Percentiles rank a stretch among this genome's conserved stretches.
Conservation (phyloP, 1,140 invertebrate genomes). For the Spodoptera frugiperda region DNA sequence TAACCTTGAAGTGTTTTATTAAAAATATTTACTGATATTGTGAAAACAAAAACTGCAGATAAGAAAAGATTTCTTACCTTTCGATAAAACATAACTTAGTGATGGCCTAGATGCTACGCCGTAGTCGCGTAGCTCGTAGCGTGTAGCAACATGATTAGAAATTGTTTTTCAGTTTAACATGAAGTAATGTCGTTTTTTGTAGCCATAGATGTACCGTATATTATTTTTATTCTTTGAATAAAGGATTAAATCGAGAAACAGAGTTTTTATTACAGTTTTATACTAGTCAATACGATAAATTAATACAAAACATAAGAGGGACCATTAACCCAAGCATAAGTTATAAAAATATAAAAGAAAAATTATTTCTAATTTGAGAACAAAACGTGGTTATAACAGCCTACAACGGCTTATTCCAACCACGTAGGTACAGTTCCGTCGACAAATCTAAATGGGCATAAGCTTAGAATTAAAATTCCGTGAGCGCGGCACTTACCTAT, state of each 20-base stretch:
- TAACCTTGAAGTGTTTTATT: too few species aligned
- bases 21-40: too few species aligned
- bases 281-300: too few species aligned
- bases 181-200: too few species aligned
- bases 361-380: conserved; percentile 14
- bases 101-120: background rate
- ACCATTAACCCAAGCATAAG: background rate
- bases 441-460: conserved; percentile 72
- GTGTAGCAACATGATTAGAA: background rate
- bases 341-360: conserved; percentile 16
- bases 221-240: too few species aligned
- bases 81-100: too few species aligned
- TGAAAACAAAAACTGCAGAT: too few species aligned
- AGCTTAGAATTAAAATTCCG: conserved; percentile 73
- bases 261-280: too few species aligned
- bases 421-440: conserved; percentile 62
- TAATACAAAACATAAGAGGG: background rate
- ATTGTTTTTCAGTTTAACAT: too few species aligned
- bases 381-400: conserved; percentile 2
- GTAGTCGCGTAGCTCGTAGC: conserved; percentile 10
- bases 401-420: conserved; percentile 54
- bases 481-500: conserved; percentile 68
- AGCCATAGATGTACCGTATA: too few species aligned
- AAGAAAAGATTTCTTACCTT: too few species aligned
- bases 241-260: too few species aligned